Evolutionary conservation across 2,888 invertebrate species (phyloP).

Genomic region (Cancer borealis): DNA sequence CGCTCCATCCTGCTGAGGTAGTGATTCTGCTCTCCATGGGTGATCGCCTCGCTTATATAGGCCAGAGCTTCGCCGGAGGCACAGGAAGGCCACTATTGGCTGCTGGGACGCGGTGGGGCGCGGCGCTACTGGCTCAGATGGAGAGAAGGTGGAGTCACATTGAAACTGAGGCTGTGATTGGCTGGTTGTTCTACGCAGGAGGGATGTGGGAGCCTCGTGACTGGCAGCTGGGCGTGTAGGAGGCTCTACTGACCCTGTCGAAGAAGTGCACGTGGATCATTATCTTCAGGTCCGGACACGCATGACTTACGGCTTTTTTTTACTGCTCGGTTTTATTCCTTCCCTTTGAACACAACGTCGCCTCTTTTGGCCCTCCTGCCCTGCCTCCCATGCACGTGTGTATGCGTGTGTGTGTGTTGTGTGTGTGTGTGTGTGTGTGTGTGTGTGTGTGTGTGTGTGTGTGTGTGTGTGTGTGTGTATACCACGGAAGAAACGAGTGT

Average conservation of each 20-base stretch:
- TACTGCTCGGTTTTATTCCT: slow-evolving; percentile 38
- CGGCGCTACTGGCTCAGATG: slow-evolving; percentile 67
- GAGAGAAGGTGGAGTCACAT: slow-evolving; percentile 39
- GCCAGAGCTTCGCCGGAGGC: slow-evolving; percentile 50
- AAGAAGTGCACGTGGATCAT: slow-evolving; percentile 70
- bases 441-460: slow-evolving; percentile 44
- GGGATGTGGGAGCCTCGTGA: slow-evolving; percentile 62
- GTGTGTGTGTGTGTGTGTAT: not conserved
- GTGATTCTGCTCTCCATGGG: slow-evolving; percentile 55
- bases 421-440: slow-evolving; percentile 44
- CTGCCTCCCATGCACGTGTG: not conserved
- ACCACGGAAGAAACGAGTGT: not conserved
- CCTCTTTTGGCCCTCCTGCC: slow-evolving; percentile 21
- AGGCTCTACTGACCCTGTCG: slow-evolving; percentile 71
- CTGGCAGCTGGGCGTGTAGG: slow-evolving; percentile 70
- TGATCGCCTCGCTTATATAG: slow-evolving; percentile 57
- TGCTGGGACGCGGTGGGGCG: slow-evolving; percentile 67
- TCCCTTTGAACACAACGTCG: slow-evolving; percentile 11
- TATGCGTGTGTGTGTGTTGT: slow-evolving; percentile 35
- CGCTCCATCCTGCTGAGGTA: slow-evolving; percentile 72
- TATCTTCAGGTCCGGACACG: slow-evolving; percentile 68
- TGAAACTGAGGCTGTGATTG: slow-evolving; percentile 48
- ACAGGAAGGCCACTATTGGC: slow-evolving; percentile 70
- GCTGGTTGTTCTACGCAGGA: not conserved
- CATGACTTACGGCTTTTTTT: slow-evolving; percentile 64